Evolutionary conservation across 2,113 vertebrate genomes (phyloP), one percentile per base, ranked within the genome.

Genomic region (Gallinago jamesoni): DNA sequence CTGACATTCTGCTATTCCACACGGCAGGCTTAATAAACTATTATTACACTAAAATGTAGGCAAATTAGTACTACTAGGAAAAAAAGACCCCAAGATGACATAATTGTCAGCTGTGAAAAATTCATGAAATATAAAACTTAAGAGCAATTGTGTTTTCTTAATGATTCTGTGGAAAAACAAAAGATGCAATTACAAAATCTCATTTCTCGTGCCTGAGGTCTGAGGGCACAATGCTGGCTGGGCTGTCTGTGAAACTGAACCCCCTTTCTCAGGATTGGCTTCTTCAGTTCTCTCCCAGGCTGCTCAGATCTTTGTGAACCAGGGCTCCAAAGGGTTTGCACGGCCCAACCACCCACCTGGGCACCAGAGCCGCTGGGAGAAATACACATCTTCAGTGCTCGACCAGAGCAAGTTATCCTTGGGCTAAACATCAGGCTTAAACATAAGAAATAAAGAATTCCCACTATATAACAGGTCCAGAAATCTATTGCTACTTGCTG

Each of bases 21-120:
- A 68, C 21, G 84, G 50, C 87, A 96, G 56, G 33, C 60, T 93
- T 92, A 74, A 96, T 86, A 66, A 90, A 67, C 79, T 87, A 64
- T 84, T 87, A 84, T 75, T 86, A 95, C 76, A 86, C 56, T 75
- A 60, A 88, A 88, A 78, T 18, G 35, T 10, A 79, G 68, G 83
- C 69, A 93, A 89, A 92, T 78, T 28, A 68, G 31, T n/a, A 82
- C 39, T 63, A 48, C 43, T 18, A 78, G 39, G 45, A 9, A 50
- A 7, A 59, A 47, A 68, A 2, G 5, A 12, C 11, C 9, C 30
- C 43, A 56, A 67, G 56, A 87, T 68, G 52, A 91, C 80, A 83
- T 57, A 89, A 84, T 60, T 90, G 55, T 83, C 73, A 68, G 69
- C 57, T 76, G 75, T n/a, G 35, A 90, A 95, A 94, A 94, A 67